Base-by-base conservation (phyloP, 23 tunicate genomes). In the Halocynthia aurantium region DNA sequence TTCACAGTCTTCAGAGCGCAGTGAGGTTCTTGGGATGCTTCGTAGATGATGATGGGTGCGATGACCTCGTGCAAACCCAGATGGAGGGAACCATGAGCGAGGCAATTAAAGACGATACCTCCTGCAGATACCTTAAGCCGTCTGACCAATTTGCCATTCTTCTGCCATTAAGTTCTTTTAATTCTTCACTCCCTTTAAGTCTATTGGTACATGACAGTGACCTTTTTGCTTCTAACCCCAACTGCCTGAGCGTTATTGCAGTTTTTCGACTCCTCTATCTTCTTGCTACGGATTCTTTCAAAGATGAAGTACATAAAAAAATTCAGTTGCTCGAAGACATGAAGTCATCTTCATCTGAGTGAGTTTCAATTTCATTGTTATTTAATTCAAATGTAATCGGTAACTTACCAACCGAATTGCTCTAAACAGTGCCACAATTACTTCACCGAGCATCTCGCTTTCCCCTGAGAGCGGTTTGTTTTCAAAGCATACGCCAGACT, bases 1-100 rank as follows among this genome's bases (percentile, higher is more conserved):
- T 78, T 73, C 81, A 80, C 54, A 71, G 85, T 60, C 21, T 86
- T 6, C 65, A 69, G 62, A 62, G 82, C 5, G 85, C 92, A 52
- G 62, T 86, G 22, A 57, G 22, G 8, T 65, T 73, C 52, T 77
- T 86, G 11, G 92, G 92, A 10, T 86, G 92, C 70, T 86, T 86
- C 61, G 57, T 76, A 51, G 74, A 57, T 12, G 66, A 80, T 7
- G 21, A 21, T 55, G 52, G 13, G 51, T 10, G 10, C 51, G 52
- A 7, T 7, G 54, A 53, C 18, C 21, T 68, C 40, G 63, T 53
- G 8, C 69, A 68, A 69, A 44, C 60, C 10, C 8, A 18, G 18
- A 19, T 64, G 20, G 31, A 54, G 5, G 11, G 53, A 0, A 31
- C 44, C 44, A 31, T 31, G 44, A 4, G 44, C 44, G 64, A 55